Base-by-base conservation (phyloP, 2,797 vertebrate genomes). In the Nannoperca australis region DNA sequence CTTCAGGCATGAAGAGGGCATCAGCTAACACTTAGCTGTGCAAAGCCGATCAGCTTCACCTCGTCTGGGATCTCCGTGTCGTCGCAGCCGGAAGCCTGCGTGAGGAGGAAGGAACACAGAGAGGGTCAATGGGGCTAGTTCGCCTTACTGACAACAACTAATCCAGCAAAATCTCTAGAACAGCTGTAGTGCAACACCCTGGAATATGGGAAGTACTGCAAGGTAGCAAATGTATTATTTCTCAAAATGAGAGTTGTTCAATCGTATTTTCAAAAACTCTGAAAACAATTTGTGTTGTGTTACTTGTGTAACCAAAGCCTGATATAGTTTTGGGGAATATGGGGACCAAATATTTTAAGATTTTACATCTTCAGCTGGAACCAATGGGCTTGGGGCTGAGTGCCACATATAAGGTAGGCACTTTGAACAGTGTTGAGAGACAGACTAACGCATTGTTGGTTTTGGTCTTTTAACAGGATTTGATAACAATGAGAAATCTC, bases 11-110 rank as follows among this genome's bases (percentile, higher is more conserved):
- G 66, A 75, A 86, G 82, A 89, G 91, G 73, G 85, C 94, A 97
- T 99, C 97, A 98, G 96, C 96, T 97, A 93, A 99, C 93, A 86
- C 98, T 99, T 85, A 99, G 91, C 93, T 99, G 98, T 66, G 97
- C 97, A 93, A 98, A 99, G 91, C 97, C 97, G 73, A 98, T 98
- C 95, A 99, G 93, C 95, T 99, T 99, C 94, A 98, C 96, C 94
- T 98, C 98, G 44, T 99, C 98, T 0, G 97, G 97, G 86, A 96
- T 97, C 94, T 99, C 98, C 0, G 95, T 91, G 81, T 97, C 97
- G 60, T 98, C 97, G n/a, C 97, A 98, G 93, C 96, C 91, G 66
- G 98, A 99, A 53, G 91, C 97, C 97, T 99, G 94, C 3, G 88
- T 68, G 20, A 61, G 17, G 32, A 70, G 38, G 38, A 49, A 77